Evolutionary conservation across 1,140 invertebrate genomes (phyloP).

Genomic region (Phenacoccus solenopsis): DNA sequence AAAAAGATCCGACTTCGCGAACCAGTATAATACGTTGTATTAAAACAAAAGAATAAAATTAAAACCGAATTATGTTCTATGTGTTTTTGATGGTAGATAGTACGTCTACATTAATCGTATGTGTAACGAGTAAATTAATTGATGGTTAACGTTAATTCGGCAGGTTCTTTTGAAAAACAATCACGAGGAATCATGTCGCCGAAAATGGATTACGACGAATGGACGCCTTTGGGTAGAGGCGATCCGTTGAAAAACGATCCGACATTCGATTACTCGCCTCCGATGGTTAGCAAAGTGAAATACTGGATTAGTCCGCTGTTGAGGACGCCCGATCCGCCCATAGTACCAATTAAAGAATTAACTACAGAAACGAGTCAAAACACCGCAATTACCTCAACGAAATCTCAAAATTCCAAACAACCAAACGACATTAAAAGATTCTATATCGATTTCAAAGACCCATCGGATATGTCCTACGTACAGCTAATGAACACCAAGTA

Average conservation of each 20-base stretch:
- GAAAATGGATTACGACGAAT: constrained; percentile 58
- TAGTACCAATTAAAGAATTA: not conserved
- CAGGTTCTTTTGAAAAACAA: constrained; percentile 5
- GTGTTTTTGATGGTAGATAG: not conserved
- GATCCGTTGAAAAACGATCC: constrained; percentile 66
- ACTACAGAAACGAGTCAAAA: not conserved
- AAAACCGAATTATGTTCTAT: not conserved
- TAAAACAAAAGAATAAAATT: not conserved
- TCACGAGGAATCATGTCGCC: constrained; percentile 42
- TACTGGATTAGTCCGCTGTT: constrained; percentile 49
- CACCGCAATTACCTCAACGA: not conserved
- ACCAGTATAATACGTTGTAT: not conserved
- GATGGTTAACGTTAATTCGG: not conserved
- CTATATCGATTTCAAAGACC: constrained; percentile 8
- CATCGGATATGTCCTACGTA: not conserved
- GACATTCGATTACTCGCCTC: constrained; percentile 65
- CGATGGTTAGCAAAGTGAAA: constrained; percentile 55
- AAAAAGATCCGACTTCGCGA: not conserved
- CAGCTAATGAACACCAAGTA: not conserved
- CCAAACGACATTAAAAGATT: not conserved
- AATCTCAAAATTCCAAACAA: not conserved
- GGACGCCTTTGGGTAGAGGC: constrained; percentile 59
- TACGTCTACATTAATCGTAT: no score
- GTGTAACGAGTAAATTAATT: no score
- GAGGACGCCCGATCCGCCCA: constrained; percentile 37